Base-by-base conservation (phyloP, 2,113 vertebrate species). In the Bungarus multicinctus region DNA sequence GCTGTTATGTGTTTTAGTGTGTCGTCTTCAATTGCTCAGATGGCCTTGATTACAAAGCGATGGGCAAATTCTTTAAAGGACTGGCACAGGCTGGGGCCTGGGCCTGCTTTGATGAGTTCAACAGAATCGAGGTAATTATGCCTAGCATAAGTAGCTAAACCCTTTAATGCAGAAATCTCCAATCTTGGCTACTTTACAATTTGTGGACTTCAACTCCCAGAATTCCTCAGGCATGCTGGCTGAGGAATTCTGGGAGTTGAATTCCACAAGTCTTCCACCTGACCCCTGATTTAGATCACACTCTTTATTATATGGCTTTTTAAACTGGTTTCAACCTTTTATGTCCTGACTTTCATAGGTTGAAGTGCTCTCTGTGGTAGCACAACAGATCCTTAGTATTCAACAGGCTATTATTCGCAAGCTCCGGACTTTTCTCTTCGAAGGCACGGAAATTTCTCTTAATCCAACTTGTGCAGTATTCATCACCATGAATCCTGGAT, bases 11-110 rank as follows among this genome's bases (percentile, higher is more conserved):
- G 88, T 94, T 97, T 89, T 20, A 99, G 99, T 99, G 98, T 95
- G 99, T 99, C 90, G 99, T 99, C 92, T 99, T 99, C 96, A 99
- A 99, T 95, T 99, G 99, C 95, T 99, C 99, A 0, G 99, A 99
- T 94, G 99, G 99, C 53, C 98, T 99, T 20, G 98, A 99, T 96
- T 99, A 99, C 97, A 99, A 99, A 95, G 98, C 99, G 58, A 99
- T 99, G 99, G 99, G 99, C 90, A 99, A 99, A 95, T 99, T 99
- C 96, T 99, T 99, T 86, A 99, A 99, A 97, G 99, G 99, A 0
- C 95, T 99, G 92, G 99, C 99, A 53, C 99, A 99, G 88, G 98
- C 98, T 89, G 99, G 99, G 93, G 99, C 99, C 0, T 99, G 99
- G 99, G 97, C 98, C 94, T 99, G 99, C 97, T 99, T 99, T 93